Evolutionary conservation across 1,140 invertebrate species (phyloP).

Genomic region (Zaprionus davidi): DNA sequence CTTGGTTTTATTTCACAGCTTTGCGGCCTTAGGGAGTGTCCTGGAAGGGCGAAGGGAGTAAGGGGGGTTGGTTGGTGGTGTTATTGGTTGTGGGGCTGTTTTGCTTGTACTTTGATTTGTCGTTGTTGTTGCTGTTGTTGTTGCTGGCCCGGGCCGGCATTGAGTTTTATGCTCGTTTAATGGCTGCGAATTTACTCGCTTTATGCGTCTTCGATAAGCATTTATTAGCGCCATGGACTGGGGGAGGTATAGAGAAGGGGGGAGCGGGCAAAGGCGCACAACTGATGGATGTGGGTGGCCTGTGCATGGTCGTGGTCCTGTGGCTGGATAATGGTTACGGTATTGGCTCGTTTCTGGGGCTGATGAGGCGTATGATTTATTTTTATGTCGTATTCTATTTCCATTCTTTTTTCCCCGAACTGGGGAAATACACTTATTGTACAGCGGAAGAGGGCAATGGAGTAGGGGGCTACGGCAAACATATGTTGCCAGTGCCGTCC

Average conservation of each 20-base stretch:
- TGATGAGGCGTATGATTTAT: slow-evolving; percentile 81
- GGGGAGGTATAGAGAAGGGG: not conserved
- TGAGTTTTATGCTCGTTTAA: slow-evolving; percentile 80
- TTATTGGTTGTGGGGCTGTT: slow-evolving; percentile 36
- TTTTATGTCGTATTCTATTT: slow-evolving; percentile 79
- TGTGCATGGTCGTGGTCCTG: not conserved
- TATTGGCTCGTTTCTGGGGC: slow-evolving; percentile 69
- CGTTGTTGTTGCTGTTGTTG: slow-evolving; percentile 47
- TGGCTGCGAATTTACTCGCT: slow-evolving; percentile 81
- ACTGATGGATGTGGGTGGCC: not conserved
- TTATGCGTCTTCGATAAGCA: slow-evolving; percentile 81
- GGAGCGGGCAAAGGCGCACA: not conserved
- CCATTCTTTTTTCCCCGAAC: slow-evolving; percentile 35
- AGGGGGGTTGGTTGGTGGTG: not conserved
- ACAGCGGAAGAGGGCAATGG: not conserved
- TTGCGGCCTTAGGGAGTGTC: slow-evolving; percentile 44
- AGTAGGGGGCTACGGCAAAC: slow-evolving; percentile 39
- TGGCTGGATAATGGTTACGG: slow-evolving; percentile 61
- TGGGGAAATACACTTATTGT: slow-evolving; percentile 27
- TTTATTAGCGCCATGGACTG: slow-evolving; percentile 74
- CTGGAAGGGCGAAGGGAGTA: not conserved
- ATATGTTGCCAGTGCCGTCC: slow-evolving; percentile 59
- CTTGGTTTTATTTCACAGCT: slow-evolving; percentile 75
- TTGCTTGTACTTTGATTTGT: slow-evolving; percentile 79
- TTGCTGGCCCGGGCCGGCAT: slow-evolving; percentile 28